Base-by-base conservation (phyloP, 2,113 vertebrate genomes). In the Romanogobio albipinnatus region DNA sequence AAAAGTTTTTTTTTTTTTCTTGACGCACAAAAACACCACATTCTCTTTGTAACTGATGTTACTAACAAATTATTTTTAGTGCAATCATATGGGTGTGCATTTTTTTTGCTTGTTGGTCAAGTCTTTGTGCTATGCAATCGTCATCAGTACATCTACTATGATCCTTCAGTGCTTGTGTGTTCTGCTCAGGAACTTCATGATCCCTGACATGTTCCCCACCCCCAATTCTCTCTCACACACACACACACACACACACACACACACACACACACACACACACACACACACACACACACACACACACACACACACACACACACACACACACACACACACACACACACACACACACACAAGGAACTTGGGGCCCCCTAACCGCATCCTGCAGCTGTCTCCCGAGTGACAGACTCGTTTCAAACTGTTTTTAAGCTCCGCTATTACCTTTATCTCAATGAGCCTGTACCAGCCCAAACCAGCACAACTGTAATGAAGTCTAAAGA, bases 371-470 rank as follows among this genome's bases (percentile, higher is more conserved):
- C 87, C 81, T 87, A 88, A 89, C 89, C 84, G 78, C 86, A 86
- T 94, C 92, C 91, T 86, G 90, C 91, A 92, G 93, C 93, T 93
- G 90, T 90, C 92, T 90, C 90, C 70, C 5, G 26, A 85, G 90
- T 91, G 90, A 93, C 91, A 89, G 83, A 88, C 87, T 76, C 70
- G 43, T 81, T 87, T 86, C 76, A 85, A 85, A 88, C 82, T 26
- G 79, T 83, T 84, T 29, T 88, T 36, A 85, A 81, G 33, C 75
- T 24, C 26, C 47, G 45, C 83, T 77, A 78, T 83, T 89, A 85
- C 81, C 89, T 89, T 84, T 80, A 90, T 89, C 89, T 90, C 87
- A 86, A 86, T 87, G 88, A 91, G 90, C 85, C 85, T 86, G 83
- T 3, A 36, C 56, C 87, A 91, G 84, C 87, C 88, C 87, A 64